Base-by-base conservation (phyloP, 2,797 vertebrate genomes). In the Neosilurus hyrtlii region DNA sequence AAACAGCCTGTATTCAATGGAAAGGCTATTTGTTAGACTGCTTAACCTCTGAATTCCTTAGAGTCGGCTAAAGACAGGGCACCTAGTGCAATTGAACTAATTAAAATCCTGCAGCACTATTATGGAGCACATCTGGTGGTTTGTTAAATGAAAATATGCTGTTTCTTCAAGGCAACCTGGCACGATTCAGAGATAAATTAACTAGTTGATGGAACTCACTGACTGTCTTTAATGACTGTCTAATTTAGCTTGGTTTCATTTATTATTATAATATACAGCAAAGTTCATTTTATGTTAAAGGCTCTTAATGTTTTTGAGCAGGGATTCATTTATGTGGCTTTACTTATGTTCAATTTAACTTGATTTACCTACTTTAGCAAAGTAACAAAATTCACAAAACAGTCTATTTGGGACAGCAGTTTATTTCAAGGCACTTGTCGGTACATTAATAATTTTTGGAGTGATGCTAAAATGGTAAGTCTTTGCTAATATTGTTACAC, bases 1-100 rank as follows among this genome's bases (percentile, higher is more conserved):
- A 83, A 84, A 88, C 76, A 72, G 72, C 43, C 83, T 86, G 82
- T 61, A 72, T 85, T 87, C 74, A 88, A 20, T 84, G 24, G 56
- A 79, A 73, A 79, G 67, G 65, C 79, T 77, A 86, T 86, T 88
- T 81, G 82, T 88, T 85, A 88, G 70, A 59, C 80, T 87, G 81
- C 24, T 87, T 86, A 87, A 87, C 84, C 71, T 79, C 70, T 75
- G 67, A 84, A 66, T 82, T 86, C 59, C 74, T 54, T 82, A n/a
- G 49, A 77, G 51, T 67, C 67, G 57, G 57, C 68, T 81, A 65
- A 85, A 67, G 72, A 70, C 73, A 80, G 54, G 71, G 57, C 83
- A 84, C 12, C 80, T 49, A 43, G 70, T 82, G 79, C 85, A 85
- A 82, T 82, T 85, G 79, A 67, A 78, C 87, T 86, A 87, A 86